Percentiles rank a stretch among this genome's conserved stretches.
Conservation (phyloP, 2,797 vertebrate species). For the Gallinago nigripennis region DNA sequence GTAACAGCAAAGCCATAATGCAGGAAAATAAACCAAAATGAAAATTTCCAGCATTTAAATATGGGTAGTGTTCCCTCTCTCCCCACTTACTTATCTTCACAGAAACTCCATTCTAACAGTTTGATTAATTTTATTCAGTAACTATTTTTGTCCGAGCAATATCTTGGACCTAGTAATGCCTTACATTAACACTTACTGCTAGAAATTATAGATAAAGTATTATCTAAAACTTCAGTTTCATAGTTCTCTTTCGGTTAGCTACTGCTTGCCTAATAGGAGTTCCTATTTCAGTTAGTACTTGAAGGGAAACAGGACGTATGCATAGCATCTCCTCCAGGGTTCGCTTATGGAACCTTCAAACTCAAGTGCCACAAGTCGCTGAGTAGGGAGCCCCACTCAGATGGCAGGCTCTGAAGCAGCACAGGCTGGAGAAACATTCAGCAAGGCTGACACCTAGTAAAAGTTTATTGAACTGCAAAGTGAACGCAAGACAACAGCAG, state of each 20-base stretch:
- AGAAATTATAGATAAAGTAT: not conserved
- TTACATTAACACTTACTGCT: not conserved
- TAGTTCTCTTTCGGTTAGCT: not conserved
- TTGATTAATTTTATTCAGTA: not conserved
- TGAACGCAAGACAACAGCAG: not conserved
- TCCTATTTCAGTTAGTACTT: accelerated
- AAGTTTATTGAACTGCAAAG: constrained; percentile 13
- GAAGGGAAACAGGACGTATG: not conserved
- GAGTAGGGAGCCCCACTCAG: not conserved
- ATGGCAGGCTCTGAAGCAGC: not conserved
- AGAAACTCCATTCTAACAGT: not conserved
- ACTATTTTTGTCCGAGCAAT: not conserved
- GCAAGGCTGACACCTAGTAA: constrained; percentile 52
- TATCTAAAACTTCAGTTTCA: not conserved
- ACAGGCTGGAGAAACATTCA: not conserved
- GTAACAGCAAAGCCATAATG: not conserved
- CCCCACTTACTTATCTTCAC: not conserved
- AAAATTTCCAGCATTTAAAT: not conserved
- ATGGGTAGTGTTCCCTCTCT: not conserved
- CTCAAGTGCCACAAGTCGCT: not conserved
- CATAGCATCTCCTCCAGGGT: not conserved
- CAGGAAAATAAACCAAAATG: not conserved
- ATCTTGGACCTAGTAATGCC: not conserved
- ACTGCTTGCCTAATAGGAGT: accelerated
- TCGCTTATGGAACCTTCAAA: not conserved